Conservation (phyloP, 2,113 vertebrate genomes). For the Notechis scutatus region DNA sequence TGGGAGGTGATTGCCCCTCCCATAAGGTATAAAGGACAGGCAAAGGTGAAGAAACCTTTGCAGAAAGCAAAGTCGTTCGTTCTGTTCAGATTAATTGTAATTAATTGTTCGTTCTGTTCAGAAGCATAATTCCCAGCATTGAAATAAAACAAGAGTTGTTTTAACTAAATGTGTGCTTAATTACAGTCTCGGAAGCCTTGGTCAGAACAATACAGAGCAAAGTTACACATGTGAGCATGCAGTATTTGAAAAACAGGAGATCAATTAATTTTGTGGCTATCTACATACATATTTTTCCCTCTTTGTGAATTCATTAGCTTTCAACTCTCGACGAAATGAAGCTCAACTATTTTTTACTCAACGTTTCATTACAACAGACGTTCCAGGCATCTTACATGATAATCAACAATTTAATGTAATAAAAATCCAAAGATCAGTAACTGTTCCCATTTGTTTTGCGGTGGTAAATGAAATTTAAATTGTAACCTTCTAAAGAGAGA, state of each 20-base stretch:
- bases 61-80: too few relatives aligned
- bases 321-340: background rate
- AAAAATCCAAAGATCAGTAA: background rate
- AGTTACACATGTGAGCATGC: background rate
- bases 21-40: too few relatives aligned
- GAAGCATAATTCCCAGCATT: too few relatives aligned
- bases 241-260: background rate
- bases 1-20: too few relatives aligned
- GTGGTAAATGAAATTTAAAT: background rate
- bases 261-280: background rate
- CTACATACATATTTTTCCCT: background rate
- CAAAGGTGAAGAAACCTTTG: too few relatives aligned
- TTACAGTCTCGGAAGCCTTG: too few relatives aligned
- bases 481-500: background rate
- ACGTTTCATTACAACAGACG: background rate
- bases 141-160: too few relatives aligned
- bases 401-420: background rate
- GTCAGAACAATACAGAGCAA: background rate
- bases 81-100: too few relatives aligned
- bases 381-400: background rate
- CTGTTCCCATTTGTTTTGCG: background rate
- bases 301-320: background rate
- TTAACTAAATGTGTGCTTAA: too few relatives aligned
- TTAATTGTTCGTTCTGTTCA: too few relatives aligned
- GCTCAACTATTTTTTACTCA: background rate